Percentiles rank a stretch among this genome's conserved stretches.
Conservation (phyloP, 1,140 invertebrate species). For the Notospermus geniculatus region DNA sequence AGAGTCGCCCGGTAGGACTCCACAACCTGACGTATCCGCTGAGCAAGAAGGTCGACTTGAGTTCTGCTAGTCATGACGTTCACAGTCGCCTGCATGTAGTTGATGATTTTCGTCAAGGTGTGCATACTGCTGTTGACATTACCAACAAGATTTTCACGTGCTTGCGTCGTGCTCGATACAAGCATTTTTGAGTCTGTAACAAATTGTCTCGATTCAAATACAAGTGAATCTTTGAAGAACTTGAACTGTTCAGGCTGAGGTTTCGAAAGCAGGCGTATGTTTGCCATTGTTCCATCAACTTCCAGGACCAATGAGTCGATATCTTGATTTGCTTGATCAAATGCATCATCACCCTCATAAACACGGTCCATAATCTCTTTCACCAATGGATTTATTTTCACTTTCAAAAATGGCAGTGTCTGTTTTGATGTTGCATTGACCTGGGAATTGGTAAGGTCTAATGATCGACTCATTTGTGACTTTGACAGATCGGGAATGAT, state of each 20-base stretch:
- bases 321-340: constrained; percentile 36
- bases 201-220: constrained; percentile 73
- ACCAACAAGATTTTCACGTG: constrained; percentile 60
- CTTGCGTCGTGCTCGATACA: constrained; percentile 73
- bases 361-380: constrained; percentile 33
- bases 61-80: constrained; percentile 68
- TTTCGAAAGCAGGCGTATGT: not conserved
- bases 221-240: constrained; percentile 70
- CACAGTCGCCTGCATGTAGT: constrained; percentile 57
- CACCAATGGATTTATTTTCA: constrained; percentile 18
- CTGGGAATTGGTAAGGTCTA: too few relatives aligned
- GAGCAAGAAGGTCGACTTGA: constrained; percentile 75
- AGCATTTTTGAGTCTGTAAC: constrained; percentile 80
- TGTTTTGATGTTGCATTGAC: too few relatives aligned
- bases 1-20: constrained; percentile 67
- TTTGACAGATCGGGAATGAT: too few relatives aligned
- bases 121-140: constrained; percentile 52
- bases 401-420: too few relatives aligned
- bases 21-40: constrained; percentile 76
- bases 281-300: constrained; percentile 42
- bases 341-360: constrained; percentile 29
- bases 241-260: constrained; percentile 33
- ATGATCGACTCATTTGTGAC: too few relatives aligned
- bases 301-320: constrained; percentile 40
- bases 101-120: constrained; percentile 43